Percentiles rank a stretch among this genome's conserved stretches.
These are phyloP conservation scores for Lasioglossum malachurum DNA, from an alignment of 2,888 invertebrate genomes.

Conservation along the genomic window DNA sequence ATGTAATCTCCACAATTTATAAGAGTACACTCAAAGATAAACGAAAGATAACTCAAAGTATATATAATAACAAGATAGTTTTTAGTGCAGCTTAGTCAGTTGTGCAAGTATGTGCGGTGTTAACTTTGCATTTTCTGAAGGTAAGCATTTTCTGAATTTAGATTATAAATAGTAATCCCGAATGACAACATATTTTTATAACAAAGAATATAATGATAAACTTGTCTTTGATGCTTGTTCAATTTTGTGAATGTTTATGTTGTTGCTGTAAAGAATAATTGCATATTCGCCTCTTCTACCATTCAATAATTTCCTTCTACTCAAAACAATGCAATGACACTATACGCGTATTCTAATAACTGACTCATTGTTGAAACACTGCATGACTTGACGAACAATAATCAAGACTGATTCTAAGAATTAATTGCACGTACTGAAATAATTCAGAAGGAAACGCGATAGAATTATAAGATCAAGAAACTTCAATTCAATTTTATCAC, in stretches of 20 bases:
- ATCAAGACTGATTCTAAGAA: slow-evolving; percentile 38
- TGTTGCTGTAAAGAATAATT: background rate
- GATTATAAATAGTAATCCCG: background rate
- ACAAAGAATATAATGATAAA: background rate
- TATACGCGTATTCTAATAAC: slow-evolving; percentile 12
- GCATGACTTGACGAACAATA: slow-evolving; percentile 14
- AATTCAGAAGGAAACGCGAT: slow-evolving; percentile 6
- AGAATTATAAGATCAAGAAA: background rate
- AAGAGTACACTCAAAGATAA: background rate
- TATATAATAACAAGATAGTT: background rate
- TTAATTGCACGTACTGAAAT: slow-evolving; percentile 25
- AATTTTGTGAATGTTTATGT: background rate
- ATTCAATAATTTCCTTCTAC: background rate
- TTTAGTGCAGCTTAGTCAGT: background rate
- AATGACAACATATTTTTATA: background rate
- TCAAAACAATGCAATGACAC: slow-evolving; percentile 14
- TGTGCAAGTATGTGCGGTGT: background rate
- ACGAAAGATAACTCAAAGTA: background rate
- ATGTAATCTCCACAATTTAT: background rate
- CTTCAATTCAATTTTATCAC: slow-evolving; percentile 6
- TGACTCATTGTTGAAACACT: slow-evolving; percentile 51
- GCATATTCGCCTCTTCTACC: background rate
- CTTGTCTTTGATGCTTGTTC: background rate
- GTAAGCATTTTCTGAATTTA: slow-evolving; percentile 11
- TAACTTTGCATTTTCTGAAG: slow-evolving; percentile 24